Evolutionary conservation across 1,140 invertebrate species (phyloP).

Genomic region (Drosophila triauraria): DNA sequence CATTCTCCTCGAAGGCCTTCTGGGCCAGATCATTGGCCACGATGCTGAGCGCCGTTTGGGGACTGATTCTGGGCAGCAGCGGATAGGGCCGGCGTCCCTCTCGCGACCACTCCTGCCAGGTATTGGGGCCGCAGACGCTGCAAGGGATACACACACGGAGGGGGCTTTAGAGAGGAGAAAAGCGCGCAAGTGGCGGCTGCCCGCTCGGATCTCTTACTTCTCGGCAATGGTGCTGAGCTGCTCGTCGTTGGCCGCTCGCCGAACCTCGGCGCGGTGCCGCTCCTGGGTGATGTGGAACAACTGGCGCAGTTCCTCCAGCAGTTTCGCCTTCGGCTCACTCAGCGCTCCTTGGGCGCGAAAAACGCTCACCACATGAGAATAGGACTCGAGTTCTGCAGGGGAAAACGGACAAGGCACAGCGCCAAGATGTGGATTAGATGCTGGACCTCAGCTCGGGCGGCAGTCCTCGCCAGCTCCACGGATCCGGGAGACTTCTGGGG

Average conservation of each 20-base stretch:
- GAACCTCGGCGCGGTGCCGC: constrained; percentile 95
- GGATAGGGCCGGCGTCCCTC: constrained; percentile 94
- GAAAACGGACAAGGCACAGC: constrained; percentile 39
- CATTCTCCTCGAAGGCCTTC: constrained; percentile 86
- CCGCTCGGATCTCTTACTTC: constrained; percentile 87
- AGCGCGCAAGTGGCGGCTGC: no score
- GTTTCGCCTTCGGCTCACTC: constrained; percentile 92
- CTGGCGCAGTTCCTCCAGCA: constrained; percentile 92
- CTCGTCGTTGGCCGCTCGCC: constrained; percentile 96
- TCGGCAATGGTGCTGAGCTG: constrained; percentile 94
- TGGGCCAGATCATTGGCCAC: constrained; percentile 90
- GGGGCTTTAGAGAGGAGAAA: constrained; percentile 12
- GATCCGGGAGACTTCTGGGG: constrained; percentile 2
- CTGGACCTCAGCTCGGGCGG: not conserved
- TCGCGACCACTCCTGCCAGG: constrained; percentile 92
- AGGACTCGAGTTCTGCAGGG: constrained; percentile 94
- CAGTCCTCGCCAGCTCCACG: constrained; percentile 4
- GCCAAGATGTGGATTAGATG: constrained; percentile 9
- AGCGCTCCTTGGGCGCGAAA: constrained; percentile 96
- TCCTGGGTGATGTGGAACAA: constrained; percentile 95
- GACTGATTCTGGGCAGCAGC: constrained; percentile 91
- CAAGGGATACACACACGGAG: constrained; percentile 71
- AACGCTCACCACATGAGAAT: constrained; percentile 94
- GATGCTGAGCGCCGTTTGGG: constrained; percentile 93
- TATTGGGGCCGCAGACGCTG: constrained; percentile 93